Evolutionary conservation across 2,888 invertebrate genomes (phyloP).

Genomic region (Sinhomidia bicolor): DNA sequence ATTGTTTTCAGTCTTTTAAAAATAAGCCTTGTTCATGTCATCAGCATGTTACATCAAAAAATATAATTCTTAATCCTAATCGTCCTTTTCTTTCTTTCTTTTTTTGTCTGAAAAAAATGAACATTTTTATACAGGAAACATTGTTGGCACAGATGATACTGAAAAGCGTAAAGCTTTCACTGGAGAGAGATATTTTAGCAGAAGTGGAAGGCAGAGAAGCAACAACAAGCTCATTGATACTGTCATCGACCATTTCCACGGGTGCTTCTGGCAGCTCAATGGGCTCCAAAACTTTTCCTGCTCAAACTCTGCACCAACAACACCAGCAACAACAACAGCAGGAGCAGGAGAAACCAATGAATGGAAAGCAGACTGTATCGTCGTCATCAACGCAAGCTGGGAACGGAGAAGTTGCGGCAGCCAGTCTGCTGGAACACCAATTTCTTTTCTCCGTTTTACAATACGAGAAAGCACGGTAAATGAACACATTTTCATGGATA

Average conservation of each 20-base stretch:
- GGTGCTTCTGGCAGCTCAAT: conserved; percentile 60
- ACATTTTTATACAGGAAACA: conserved; percentile 73
- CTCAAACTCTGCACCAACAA: conserved; percentile 46
- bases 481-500: neutral
- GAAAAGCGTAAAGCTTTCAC: conserved; percentile 78
- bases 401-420: neutral
- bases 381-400: conserved; percentile 45
- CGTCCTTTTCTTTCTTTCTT: conserved; percentile 4
- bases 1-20: too few relatives aligned
- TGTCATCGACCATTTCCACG: conserved; percentile 52
- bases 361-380: conserved; percentile 49
- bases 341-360: conserved; percentile 56
- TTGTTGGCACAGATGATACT: conserved; percentile 79
- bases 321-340: conserved; percentile 13
- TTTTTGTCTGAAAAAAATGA: too few relatives aligned
- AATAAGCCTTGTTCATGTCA: too few relatives aligned
- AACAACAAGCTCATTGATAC: conserved; percentile 46
- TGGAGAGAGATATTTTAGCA: conserved; percentile 74
- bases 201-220: conserved; percentile 54
- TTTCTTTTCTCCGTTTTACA: conserved; percentile 79
- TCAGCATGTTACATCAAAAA: neutral
- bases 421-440: conserved; percentile 52
- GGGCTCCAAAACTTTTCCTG: conserved; percentile 42
- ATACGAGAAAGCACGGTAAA: conserved; percentile 78
- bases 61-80: neutral